A percentile compares a stretch with the other conserved stretches of the same genome.
These are phyloP conservation scores for Ceyx melanurus DNA, from an alignment of 2,113 vertebrate species.

Conservation along the genomic window DNA sequence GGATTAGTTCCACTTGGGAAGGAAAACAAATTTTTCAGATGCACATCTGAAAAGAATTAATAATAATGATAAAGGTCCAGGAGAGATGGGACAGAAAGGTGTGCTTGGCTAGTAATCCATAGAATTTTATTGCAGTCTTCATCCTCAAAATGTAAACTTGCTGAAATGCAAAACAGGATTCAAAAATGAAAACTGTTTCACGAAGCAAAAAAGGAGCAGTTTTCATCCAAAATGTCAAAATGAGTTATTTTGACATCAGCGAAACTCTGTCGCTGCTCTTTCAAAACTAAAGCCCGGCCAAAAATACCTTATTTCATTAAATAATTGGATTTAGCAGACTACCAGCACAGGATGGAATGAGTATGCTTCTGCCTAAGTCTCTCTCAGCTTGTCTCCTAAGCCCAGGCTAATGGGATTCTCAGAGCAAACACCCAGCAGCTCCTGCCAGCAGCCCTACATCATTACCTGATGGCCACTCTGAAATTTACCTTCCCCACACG, in stretches of 20 bases:
- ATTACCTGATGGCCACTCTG: constrained; percentile 23
- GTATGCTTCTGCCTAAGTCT: not conserved
- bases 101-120: not conserved
- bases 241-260: not conserved
- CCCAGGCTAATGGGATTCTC: constrained; percentile 31
- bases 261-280: not conserved
- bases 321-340: constrained; percentile 21
- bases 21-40: not conserved
- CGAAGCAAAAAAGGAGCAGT: not conserved
- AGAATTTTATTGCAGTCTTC: not conserved
- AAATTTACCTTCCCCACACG: constrained; percentile 25
- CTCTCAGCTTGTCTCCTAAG: not conserved
- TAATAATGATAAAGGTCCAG: too few species aligned
- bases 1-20: not conserved
- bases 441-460: not conserved
- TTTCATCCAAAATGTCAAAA: not conserved
- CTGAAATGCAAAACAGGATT: not conserved
- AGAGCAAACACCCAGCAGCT: constrained; percentile 20
- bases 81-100: not conserved
- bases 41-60: not conserved
- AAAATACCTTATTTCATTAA: not conserved
- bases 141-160: not conserved
- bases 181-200: not conserved
- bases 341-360: not conserved
- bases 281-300: not conserved